Evolutionary conservation across 1,140 invertebrate species (phyloP), one percentile per base, ranked within the genome.

Genomic region (Musca domestica): DNA sequence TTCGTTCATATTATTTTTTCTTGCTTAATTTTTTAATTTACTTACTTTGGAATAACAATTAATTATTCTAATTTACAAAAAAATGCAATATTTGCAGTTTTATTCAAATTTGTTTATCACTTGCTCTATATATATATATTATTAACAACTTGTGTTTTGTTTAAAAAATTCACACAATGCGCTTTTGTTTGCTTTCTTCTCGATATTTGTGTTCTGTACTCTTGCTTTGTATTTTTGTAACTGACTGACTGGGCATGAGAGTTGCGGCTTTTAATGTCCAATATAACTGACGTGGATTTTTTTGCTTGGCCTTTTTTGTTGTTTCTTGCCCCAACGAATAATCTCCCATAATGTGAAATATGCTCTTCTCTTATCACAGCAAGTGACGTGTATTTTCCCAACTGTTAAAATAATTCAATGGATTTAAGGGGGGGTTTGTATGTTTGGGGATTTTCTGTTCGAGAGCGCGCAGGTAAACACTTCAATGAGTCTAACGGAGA

Each of bases 251-350:
- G 54, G 34, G 58, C 68, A 61, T 56, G 58, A 61, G 34, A 19
- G 64, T 67, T 54, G 68, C 64, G 68, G 54, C 68, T 69, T 69
- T 69, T 69, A 67, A 69, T 65, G 22, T 65, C 54, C 64, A 49
- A 34, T 64, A 66, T 63, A 51, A 49, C 49, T 69, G 65, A 54
- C 68, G 68, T 69, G 68, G 52, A 58, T 25, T 52, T 69, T 69
- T 66, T 27, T 63, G 65, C 58, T 69, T 65, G 63, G 52, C 30
- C 30, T 15, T 58, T 65, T 48, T 19, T 41, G 14, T 22, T 30
- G 15, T 58, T 30, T 41, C 34, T 41, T 5, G 6, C 4, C 34
- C 10, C 10, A 41, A 41, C 10, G 34, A 41, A 41, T 41, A 41
- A 41, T 41, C 34, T 41, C 34, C 4, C 34, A 41, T 10, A 41